A percentile compares a stretch with the other conserved stretches of the same genome.
Conservation (phyloP, 2,888 invertebrate genomes). For the Ametastegia equiseti region DNA sequence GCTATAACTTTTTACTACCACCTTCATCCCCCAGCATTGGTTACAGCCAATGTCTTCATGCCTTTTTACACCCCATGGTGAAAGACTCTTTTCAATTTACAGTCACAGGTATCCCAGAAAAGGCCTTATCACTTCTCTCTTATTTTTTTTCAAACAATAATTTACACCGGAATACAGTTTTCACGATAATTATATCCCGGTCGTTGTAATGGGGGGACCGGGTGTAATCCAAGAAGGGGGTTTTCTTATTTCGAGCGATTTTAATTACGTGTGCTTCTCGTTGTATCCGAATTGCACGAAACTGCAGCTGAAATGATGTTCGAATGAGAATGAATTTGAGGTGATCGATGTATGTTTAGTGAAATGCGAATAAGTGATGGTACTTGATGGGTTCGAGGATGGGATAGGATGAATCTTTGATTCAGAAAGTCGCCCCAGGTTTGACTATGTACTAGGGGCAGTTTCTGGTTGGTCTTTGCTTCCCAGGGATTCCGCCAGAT, state of each 20-base stretch:
- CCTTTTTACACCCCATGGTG: neutral
- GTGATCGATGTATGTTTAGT: neutral
- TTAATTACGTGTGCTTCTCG: too few species aligned
- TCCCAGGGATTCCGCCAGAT: conserved; percentile 37
- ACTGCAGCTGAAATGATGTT: neutral
- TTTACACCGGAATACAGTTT: too few species aligned
- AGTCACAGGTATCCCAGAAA: neutral
- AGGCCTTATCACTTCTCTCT: neutral
- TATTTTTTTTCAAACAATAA: too few species aligned
- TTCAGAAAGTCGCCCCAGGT: conserved; percentile 19
- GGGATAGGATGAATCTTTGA: conserved; percentile 20
- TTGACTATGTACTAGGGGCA: conserved; percentile 35
- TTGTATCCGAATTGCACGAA: too few species aligned
- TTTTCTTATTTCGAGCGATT: too few species aligned
- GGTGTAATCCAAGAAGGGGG: too few species aligned
- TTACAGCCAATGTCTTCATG: conserved; percentile 11
- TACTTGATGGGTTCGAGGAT: neutral
- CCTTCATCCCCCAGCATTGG: too few species aligned
- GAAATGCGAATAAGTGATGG: conserved; percentile 4
- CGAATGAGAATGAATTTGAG: neutral
- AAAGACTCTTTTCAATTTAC: neutral
- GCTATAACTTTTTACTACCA: conserved; percentile 3
- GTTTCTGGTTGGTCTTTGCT: conserved; percentile 14
- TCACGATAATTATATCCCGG: too few species aligned
- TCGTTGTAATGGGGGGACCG: too few species aligned